Conservation (phyloP, 2,797 vertebrate species). For the Arrhamphus sclerolepis region DNA sequence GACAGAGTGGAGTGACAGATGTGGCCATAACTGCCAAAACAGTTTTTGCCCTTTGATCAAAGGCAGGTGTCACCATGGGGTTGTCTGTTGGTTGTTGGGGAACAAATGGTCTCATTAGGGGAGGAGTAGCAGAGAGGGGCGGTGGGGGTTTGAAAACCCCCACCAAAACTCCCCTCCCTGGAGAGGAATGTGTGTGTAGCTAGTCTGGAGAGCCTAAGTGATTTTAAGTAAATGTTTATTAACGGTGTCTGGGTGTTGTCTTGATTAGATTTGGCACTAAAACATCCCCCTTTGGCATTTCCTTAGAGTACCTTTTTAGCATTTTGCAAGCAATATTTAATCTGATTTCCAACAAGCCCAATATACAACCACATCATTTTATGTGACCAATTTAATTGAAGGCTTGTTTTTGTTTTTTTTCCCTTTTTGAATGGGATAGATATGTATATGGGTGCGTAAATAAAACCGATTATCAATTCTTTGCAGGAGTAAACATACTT, state of each 20-base stretch:
- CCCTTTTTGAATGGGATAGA: too few species aligned
- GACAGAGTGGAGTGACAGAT: constrained; percentile 63
- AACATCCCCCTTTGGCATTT: constrained; percentile 48
- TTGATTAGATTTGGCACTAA: constrained; percentile 66
- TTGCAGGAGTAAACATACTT: constrained; percentile 26
- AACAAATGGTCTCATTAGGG: constrained; percentile 63
- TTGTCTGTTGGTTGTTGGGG: constrained; percentile 54
- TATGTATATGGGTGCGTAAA: constrained; percentile 15
- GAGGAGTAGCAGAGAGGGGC: constrained; percentile 27
- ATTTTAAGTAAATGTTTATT: constrained; percentile 52
- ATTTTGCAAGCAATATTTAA: constrained; percentile 40
- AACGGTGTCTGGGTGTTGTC: constrained; percentile 32
- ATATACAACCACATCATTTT: constrained; percentile 14
- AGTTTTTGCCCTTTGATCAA: constrained; percentile 63
- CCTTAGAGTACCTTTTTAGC: constrained; percentile 54
- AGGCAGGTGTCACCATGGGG: constrained; percentile 48
- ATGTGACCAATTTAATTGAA: constrained; percentile 3
- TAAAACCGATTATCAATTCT: constrained; percentile 34
- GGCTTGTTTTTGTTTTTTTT: constrained; percentile 16
- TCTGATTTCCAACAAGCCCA: constrained; percentile 23
- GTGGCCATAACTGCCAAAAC: constrained; percentile 64
- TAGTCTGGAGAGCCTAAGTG: constrained; percentile 36
- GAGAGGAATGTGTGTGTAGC: constrained; percentile 35
- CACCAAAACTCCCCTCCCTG: constrained; percentile 25
- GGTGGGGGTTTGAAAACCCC: constrained; percentile 33